Percentiles rank a stretch among this genome's conserved stretches.
These are phyloP conservation scores for Dynastes maya DNA, from an alignment of 2,888 invertebrate species.

Conservation along the genomic window DNA sequence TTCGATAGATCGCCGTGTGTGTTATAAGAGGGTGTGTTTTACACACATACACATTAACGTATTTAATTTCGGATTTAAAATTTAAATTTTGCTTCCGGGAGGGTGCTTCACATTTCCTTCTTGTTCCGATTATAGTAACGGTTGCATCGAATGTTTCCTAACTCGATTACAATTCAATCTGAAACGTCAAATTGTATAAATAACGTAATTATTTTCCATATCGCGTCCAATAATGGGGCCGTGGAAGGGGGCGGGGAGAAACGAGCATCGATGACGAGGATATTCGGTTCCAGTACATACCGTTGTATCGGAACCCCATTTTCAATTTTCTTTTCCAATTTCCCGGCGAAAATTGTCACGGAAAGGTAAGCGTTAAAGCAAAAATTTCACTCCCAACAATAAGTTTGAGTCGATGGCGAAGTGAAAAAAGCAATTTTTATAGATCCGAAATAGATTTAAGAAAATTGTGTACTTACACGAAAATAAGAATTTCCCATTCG, in stretches of 20 bases:
- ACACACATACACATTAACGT: conserved; percentile 31
- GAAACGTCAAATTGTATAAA: conserved; percentile 53
- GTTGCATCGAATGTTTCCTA: conserved; percentile 11
- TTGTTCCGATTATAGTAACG: conserved; percentile 28
- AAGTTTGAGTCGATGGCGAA: background rate
- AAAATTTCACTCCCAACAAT: conserved; percentile 29
- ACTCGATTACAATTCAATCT: conserved; percentile 53
- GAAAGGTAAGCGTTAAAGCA: conserved; percentile 43
- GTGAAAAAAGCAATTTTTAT: conserved; percentile 21
- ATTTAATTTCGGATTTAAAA: conserved; percentile 47
- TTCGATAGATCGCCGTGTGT: background rate
- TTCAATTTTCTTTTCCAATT: conserved; percentile 45
- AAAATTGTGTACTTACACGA: background rate
- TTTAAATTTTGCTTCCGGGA: conserved; percentile 46
- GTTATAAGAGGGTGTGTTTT: background rate
- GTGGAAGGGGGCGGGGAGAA: background rate
- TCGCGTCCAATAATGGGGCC: conserved; percentile 12
- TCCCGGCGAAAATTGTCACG: conserved; percentile 43
- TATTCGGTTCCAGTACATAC: conserved; percentile 20
- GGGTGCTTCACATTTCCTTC: conserved; percentile 14
- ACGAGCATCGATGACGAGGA: conserved; percentile 37
- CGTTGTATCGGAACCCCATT: conserved; percentile 39
- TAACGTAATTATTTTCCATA: conserved; percentile 51
- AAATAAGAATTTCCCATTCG: conserved; percentile 2
- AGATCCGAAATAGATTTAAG: conserved; percentile 25